Percentiles rank a stretch among this genome's conserved stretches.
phyloP scores from a whole-genome alignment of 2,888 invertebrate species.

The Amphipyra berbera region DNA sequence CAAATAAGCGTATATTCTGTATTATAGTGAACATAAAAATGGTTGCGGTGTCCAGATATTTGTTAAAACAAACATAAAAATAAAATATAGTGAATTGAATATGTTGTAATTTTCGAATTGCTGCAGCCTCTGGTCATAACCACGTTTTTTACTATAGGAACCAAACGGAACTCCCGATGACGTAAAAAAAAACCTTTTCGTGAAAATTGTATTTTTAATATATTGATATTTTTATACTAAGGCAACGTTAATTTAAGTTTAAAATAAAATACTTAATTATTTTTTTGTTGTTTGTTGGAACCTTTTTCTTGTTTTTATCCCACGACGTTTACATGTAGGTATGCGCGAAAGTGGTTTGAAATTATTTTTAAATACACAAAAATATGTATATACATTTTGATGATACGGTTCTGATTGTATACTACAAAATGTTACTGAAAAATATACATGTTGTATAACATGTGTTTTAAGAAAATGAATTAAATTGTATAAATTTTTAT shows the following conservation, averaged over 20 bases:
- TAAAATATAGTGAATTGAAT: no score
- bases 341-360: constrained; percentile 1
- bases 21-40: not conserved
- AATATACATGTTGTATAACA: not conserved
- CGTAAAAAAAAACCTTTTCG: constrained; percentile 18
- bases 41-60: not conserved
- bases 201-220: constrained; percentile 51
- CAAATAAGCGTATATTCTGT: constrained; percentile 4
- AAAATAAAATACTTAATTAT: constrained; percentile 3
- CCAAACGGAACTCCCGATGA: constrained; percentile 44
- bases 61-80: not conserved
- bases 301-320: constrained; percentile 25
- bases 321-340: not conserved
- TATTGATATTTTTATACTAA: constrained; percentile 58
- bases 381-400: constrained; percentile 4
- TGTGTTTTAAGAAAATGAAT: not conserved
- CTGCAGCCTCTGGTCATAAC: no score
- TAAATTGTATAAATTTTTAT: constrained; percentile 12
- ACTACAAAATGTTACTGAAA: not conserved
- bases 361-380: constrained; percentile 10
- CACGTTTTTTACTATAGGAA: constrained; percentile 5
- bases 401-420: constrained; percentile 17
- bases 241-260: constrained; percentile 35
- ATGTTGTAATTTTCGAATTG: no score
- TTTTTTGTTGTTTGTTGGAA: constrained; percentile 45